Evolutionary conservation across 2,797 vertebrate genomes (phyloP).

Genomic region (Anabacerthia variegaticeps): DNA sequence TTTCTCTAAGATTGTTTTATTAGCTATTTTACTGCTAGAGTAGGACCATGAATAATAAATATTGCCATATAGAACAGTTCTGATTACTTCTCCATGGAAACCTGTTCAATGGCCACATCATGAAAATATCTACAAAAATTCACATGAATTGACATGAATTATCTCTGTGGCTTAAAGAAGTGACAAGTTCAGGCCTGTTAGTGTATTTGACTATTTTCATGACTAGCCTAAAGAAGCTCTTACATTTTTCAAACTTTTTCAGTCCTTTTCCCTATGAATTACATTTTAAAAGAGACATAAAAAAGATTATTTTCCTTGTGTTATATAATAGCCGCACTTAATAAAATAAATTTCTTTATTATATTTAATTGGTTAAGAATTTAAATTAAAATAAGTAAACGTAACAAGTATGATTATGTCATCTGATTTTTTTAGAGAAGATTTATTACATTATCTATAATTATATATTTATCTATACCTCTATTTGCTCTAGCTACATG

Average conservation of each 20-base stretch:
- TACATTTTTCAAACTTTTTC: neutral
- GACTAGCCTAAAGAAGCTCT: neutral
- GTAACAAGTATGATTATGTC: neutral
- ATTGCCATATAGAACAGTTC: slow-evolving; percentile 16
- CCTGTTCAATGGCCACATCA: slow-evolving; percentile 9
- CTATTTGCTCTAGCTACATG: neutral
- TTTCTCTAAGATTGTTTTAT: slow-evolving; percentile 50
- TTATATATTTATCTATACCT: neutral
- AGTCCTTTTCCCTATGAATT: neutral
- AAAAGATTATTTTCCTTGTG: neutral
- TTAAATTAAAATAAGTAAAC: neutral
- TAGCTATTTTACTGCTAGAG: slow-evolving; percentile 46
- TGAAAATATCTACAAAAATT: slow-evolving; percentile 38
- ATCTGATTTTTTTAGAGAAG: neutral
- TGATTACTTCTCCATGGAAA: slow-evolving; percentile 69
- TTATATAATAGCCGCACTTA: neutral
- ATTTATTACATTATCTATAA: neutral
- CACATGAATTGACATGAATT: neutral
- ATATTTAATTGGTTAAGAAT: neutral
- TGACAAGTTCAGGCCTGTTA: neutral
- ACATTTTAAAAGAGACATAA: neutral
- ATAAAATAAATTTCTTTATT: neutral
- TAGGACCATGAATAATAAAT: slow-evolving; percentile 70
- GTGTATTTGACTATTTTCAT: neutral
- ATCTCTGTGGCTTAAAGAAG: neutral